Evolutionary conservation across 2,888 invertebrate species (phyloP), one percentile per base, ranked within the genome.

Genomic region (Elaeidobius kamerunicus): DNA sequence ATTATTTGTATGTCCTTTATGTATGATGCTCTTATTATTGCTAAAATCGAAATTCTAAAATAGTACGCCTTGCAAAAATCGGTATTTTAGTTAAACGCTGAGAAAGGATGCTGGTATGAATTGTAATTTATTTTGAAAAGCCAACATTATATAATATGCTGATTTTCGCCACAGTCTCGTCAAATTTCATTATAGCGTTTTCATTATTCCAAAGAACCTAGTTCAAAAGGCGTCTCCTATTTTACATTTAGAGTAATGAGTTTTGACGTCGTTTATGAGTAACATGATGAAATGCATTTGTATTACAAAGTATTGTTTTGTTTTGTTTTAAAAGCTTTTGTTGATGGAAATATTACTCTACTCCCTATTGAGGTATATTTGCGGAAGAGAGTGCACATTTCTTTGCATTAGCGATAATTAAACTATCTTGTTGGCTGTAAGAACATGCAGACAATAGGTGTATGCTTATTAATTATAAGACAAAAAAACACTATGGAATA

Each of bases 181-280:
- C 30, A 30, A 30, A 30, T 30, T 30, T 11, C 30, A 12, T 30
- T 30, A 50, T 50, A 43, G 28, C 20, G n/a, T 44, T 50, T 39
- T 27, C 27, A 43, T 50, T 49, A 35, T 49, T 49, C 44, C 44
- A 43, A 43, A 44, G 35, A 41, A 15, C 28, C 39, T 32, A 40
- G 32, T 39, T 48, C 30, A 40, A 40, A 48, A 48, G 47, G 23
- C 32, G 18, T 35, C 42, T 34, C 12, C 41, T 48, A 32, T 40
- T 19, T 41, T 48, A 16, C 49, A 17, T 42, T 36, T 30, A 28
- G 27, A 50, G 38, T 50, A 44, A 50, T 39, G 27, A 50, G 42
- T 50, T 50, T 50, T 50, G 36, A 38, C 36, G 32, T 43, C 50
- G 44, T 50, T 50, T 42, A 38, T 50, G 32, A 43, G 43, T 44